Base-by-base conservation (phyloP, 2,113 vertebrate genomes). In the Epinephelus moara region DNA sequence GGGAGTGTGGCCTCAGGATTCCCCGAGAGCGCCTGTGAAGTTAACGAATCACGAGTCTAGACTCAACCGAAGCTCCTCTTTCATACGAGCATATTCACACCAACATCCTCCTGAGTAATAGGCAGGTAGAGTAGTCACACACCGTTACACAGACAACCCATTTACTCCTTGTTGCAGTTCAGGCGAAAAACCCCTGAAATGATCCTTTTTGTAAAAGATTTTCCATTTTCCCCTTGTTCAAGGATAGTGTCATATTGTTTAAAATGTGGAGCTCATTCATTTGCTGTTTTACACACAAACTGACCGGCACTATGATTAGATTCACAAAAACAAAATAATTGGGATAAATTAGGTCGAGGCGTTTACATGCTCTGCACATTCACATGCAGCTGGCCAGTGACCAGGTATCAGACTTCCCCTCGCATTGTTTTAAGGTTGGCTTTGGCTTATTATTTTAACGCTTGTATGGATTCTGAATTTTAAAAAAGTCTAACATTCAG, bases 1-100 rank as follows among this genome's bases (percentile, higher is more conserved):
- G 91, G 91, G 90, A 90, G 88, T 30, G 82, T 90, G 94, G 92
- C 91, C 94, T 91, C 89, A 91, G 93, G 94, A 93, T 93, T 94
- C 93, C 93, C 93, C 75, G 70, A 89, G 92, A 94, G 91, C 70
- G 75, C 85, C 89, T 93, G 82, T 94, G 93, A 94, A 94, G 91
- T 93, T 86, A 86, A 85, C 88, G 88, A 92, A 92, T 93, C 88
- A 88, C 61, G 91, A 94, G 92, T 86, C 75, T 83, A 90, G 87
- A 89, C 90, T 89, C 84, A 88, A 68, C 78, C 37, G 37, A 72
- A 88, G 77, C 84, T 70, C 62, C 74, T 84, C 89, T 93, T 90
- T 91, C 80, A 93, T 86, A 81, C 52, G 0, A 69, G 87, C 73
- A 75, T 88, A 76, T 80, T 89, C 91, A 88, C 90, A 75, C 86